A percentile compares a stretch with the other conserved stretches of the same genome.
Conservation (phyloP, 1,140 invertebrate species). For the Dufourea novaeangliae region DNA sequence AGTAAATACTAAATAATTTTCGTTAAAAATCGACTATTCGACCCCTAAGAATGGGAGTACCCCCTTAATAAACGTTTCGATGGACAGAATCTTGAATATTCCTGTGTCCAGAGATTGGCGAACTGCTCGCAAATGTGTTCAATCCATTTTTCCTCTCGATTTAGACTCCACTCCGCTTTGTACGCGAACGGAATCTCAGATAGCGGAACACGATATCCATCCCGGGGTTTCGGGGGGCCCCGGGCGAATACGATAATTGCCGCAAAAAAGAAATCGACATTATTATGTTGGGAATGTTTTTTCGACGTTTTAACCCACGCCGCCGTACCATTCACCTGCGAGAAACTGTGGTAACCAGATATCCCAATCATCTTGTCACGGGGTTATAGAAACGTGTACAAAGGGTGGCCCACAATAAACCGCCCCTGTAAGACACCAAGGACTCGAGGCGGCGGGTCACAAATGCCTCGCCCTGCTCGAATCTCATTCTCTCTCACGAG, state of each 20-base stretch:
- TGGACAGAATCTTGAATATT: no score
- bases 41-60: no score
- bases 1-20: no score
- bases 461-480: background rate
- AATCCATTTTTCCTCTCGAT: background rate
- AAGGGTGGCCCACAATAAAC: constrained; percentile 78
- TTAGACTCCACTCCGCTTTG: background rate
- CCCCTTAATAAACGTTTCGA: no score
- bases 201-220: constrained; percentile 30
- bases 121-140: background rate
- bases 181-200: background rate
- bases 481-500: constrained; percentile 37
- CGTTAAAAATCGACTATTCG: no score
- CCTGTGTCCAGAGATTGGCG: background rate
- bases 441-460: constrained; percentile 26
- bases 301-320: constrained; percentile 71
- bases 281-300: constrained; percentile 59
- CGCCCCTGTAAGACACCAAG: constrained; percentile 74
- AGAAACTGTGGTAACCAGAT: constrained; percentile 74
- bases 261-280: constrained; percentile 53
- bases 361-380: constrained; percentile 79
- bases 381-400: constrained; percentile 76
- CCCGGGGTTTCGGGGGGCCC: no score
- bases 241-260: constrained; percentile 26
- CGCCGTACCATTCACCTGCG: constrained; percentile 77